Evolutionary conservation across 2,888 invertebrate genomes (phyloP).

Genomic region (Pachliopta kotzebuea): DNA sequence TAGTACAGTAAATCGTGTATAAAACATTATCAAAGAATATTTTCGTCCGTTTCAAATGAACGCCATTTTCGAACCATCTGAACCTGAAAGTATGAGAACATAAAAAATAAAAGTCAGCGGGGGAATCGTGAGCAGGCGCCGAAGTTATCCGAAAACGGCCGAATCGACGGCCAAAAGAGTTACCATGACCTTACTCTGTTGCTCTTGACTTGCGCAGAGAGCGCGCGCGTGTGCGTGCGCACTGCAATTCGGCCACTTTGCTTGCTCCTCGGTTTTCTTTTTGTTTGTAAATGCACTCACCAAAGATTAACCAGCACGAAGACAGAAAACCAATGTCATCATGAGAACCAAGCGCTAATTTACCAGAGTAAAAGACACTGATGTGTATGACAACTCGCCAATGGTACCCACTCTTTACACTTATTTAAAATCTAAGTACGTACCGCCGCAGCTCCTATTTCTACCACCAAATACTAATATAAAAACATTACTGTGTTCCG

Average conservation of each 20-base stretch:
- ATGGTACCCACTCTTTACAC: too few species aligned
- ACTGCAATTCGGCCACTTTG: conserved; percentile 67
- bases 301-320: conserved; percentile 24
- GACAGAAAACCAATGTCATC: not conserved
- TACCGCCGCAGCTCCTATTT: too few species aligned
- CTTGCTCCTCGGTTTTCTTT: conserved; percentile 37
- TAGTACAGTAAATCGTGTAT: too few species aligned
- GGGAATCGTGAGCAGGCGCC: conserved; percentile 45
- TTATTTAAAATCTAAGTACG: too few species aligned
- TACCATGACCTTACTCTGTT: conserved; percentile 71
- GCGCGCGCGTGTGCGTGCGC: conserved; percentile 41
- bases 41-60: too few species aligned
- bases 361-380: too few species aligned
- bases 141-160: conserved; percentile 57
- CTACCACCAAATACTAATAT: too few species aligned
- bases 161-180: conserved; percentile 54
- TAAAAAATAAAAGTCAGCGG: conserved; percentile 43
- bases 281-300: conserved; percentile 35
- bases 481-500: too few species aligned
- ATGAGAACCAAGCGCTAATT: not conserved
- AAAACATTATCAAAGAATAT: too few species aligned
- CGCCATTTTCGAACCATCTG: too few species aligned
- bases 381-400: too few species aligned
- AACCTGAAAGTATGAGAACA: too few species aligned
- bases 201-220: conserved; percentile 52